Conservation (phyloP, 2,888 invertebrate genomes). For the Calliscelio sp. region DNA sequence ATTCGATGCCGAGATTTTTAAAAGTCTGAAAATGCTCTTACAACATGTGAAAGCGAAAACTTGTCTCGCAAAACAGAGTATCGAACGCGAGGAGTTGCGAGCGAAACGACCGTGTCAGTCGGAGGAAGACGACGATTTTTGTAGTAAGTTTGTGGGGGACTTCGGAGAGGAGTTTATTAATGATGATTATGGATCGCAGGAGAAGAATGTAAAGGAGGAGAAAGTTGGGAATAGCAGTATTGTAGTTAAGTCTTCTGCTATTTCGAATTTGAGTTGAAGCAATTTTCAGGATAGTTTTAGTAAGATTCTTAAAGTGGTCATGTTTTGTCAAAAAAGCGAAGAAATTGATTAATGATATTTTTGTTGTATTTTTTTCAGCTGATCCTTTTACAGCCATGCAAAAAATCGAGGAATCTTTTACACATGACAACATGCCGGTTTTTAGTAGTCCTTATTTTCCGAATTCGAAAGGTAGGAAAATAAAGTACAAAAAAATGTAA, state of each 20-base stretch:
- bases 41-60: constrained; percentile 88
- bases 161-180: constrained; percentile 3
- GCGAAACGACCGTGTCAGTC: constrained; percentile 77
- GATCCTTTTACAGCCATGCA: not conserved
- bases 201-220: not conserved
- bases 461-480: constrained; percentile 25
- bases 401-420: constrained; percentile 25
- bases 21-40: constrained; percentile 87
- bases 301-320: too few species aligned
- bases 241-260: not conserved
- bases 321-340: too few species aligned
- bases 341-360: too few species aligned
- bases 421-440: constrained; percentile 46
- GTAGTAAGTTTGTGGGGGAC: not conserved
- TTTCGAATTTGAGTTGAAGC: constrained; percentile 54
- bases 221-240: constrained; percentile 1
- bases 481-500: too few species aligned
- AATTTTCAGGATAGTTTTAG: constrained; percentile 70
- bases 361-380: not conserved
- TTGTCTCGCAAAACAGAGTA: constrained; percentile 84
- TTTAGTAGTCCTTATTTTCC: constrained; percentile 43
- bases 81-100: constrained; percentile 70
- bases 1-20: constrained; percentile 87
- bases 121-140: constrained; percentile 39
- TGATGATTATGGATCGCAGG: constrained; percentile 12